Conservation (phyloP, 2,797 vertebrate genomes). For the Euthynnus affinis region DNA sequence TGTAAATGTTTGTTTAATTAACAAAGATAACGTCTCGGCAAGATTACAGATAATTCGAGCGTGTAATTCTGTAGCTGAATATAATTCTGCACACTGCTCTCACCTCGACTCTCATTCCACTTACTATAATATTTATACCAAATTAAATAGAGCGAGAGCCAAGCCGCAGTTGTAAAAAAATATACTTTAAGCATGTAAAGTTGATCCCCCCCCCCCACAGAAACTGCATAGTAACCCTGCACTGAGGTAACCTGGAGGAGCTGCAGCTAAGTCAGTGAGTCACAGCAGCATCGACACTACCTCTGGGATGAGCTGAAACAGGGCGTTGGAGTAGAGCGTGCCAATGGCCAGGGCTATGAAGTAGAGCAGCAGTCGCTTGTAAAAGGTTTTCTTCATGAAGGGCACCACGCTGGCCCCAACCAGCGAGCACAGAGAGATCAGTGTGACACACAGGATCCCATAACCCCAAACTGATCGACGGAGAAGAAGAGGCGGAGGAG, state of each 20-base stretch:
- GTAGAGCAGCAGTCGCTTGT: constrained; percentile 99
- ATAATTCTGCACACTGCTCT: neutral
- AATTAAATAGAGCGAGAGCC: neutral
- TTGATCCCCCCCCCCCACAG: neutral
- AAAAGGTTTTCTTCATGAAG: constrained; percentile 99
- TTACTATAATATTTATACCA: neutral
- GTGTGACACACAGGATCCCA: constrained; percentile 97
- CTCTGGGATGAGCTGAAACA: constrained; percentile 99
- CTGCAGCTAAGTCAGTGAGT: constrained; percentile 34
- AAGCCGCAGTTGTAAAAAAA: neutral
- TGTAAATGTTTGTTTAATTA: too few relatives aligned
- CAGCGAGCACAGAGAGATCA: constrained; percentile 99
- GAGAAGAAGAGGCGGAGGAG: constrained; percentile 12
- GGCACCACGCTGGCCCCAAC: constrained; percentile 97
- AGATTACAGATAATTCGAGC: neutral
- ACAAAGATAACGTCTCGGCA: neutral
- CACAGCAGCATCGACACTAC: constrained; percentile 85
- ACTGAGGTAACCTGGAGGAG: constrained; percentile 18
- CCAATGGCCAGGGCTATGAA: constrained; percentile 99
- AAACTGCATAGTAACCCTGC: neutral
- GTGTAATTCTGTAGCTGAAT: neutral
- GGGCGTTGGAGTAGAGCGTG: constrained; percentile 99
- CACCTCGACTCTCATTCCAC: neutral
- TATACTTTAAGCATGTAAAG: constrained; percentile 3
- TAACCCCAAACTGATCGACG: constrained; percentile 95